Evolutionary conservation across 2,113 vertebrate species (phyloP).

Genomic region (Larimichthys crocea): DNA sequence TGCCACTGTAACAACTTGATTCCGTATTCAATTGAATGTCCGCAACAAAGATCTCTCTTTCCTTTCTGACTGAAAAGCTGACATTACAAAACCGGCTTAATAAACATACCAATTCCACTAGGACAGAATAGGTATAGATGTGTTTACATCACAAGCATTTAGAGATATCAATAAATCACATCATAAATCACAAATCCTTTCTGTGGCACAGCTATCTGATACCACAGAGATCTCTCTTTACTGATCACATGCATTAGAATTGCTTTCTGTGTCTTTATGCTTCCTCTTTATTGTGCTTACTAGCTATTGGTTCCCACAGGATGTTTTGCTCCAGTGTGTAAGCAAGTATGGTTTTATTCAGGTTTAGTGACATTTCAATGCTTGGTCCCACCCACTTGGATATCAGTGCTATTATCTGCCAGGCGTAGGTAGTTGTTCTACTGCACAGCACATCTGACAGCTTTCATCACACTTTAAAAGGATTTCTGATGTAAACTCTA

Average conservation of each 20-base stretch:
- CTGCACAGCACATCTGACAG: background rate
- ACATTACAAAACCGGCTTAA: background rate
- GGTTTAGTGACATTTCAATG: background rate
- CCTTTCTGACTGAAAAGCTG: background rate
- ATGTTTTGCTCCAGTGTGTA: background rate
- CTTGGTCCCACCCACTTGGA: background rate
- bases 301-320: background rate
- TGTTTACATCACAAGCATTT: background rate
- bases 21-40: background rate
- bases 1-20: background rate
- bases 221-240: background rate
- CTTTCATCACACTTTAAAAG: background rate
- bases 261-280: background rate
- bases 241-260: background rate
- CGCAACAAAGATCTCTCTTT: background rate
- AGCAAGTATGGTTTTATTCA: background rate
- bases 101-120: background rate
- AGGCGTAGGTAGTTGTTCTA: background rate
- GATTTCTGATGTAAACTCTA: background rate
- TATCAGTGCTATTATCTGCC: background rate
- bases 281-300: background rate
- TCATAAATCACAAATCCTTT: background rate
- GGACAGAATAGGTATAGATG: background rate
- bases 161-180: background rate
- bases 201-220: background rate